phyloP scores from a whole-genome alignment of 2,113 vertebrate genomes.

The Symphodus melops region DNA sequence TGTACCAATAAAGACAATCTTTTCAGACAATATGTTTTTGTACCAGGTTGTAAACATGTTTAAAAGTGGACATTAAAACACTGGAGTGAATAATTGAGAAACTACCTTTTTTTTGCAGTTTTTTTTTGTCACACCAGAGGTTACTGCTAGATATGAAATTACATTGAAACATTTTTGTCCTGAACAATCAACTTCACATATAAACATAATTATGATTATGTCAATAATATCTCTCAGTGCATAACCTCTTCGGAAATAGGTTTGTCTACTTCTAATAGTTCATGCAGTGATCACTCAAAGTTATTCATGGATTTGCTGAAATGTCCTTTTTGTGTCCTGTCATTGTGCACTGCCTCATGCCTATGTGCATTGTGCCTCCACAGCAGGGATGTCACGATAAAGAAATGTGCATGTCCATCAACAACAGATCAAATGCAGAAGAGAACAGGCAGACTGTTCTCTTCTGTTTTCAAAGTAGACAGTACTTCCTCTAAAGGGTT shows the following conservation, averaged over 20 bases:
- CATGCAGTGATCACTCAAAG: slow-evolving; percentile 8
- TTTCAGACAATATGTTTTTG: too few relatives aligned
- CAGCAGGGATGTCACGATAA: slow-evolving; percentile 21
- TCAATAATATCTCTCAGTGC: background rate
- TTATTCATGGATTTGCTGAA: slow-evolving; percentile 16
- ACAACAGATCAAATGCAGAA: background rate
- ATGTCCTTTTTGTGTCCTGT: background rate
- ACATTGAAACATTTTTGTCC: background rate
- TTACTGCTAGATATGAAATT: too few relatives aligned
- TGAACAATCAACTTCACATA: too few relatives aligned
- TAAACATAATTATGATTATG: background rate
- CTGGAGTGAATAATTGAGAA: too few relatives aligned
- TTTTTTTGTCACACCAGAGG: too few relatives aligned
- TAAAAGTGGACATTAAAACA: too few relatives aligned
- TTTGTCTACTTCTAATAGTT: background rate
- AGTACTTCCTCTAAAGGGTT: background rate
- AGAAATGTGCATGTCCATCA: slow-evolving; percentile 35
- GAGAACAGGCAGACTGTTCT: background rate
- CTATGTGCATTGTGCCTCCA: slow-evolving; percentile 7
- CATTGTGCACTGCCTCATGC: slow-evolving; percentile 1
- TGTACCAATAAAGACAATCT: too few relatives aligned
- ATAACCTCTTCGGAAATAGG: background rate
- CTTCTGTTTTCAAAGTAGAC: background rate
- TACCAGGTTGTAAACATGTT: too few relatives aligned
- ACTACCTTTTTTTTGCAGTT: too few relatives aligned